Base-by-base conservation (phyloP, 1,140 invertebrate species). In the Aporrectodea caliginosa region DNA sequence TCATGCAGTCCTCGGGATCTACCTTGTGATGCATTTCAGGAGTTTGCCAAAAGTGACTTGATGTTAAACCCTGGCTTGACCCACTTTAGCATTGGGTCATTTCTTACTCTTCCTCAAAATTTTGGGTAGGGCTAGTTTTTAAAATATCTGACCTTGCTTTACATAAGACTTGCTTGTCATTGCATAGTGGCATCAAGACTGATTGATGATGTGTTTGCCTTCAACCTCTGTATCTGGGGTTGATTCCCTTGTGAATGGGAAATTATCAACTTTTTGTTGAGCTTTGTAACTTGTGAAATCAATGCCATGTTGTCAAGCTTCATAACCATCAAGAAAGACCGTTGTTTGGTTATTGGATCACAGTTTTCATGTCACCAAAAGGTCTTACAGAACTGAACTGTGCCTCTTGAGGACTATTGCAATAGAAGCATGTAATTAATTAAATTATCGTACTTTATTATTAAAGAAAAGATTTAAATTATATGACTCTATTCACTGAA, bases 91-190 rank as follows among this genome's bases (percentile, higher is more conserved):
- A 90, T 94, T 78, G 94, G 95, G 29, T 93, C 96, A 83, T 94
- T 97, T 88, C 90, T 98, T 80, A 90, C 98, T 35, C 88, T 98
- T 33, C 97, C 97, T 68, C 96, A 98, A 90, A 97, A 94, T 88
- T 98, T 98, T 90, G 96, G 93, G 96, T 89, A 92, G 92, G 83
- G 27, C 76, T 78, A 69, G 16, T 35, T 75, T 1, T 68, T 27
- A 68, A 35, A 58, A 70, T n/a, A 76, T 34, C 33, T 69, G 34
- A 76, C 72, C 35, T 16, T 75, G 58, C 75, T 34, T 75, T 76
- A 77, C 80, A 74, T 82, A 22, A 92, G 84, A 83, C 27, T 78
- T 78, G 70, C 72, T 35, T 30, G n/a, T 31, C 68, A 22, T 71
- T 75, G 1, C 16, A 91, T 92, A 34, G 12, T 73, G 29, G n/a